Evolutionary conservation across 2,113 vertebrate genomes (phyloP).

Genomic region (Microcebus ravelobensis): DNA sequence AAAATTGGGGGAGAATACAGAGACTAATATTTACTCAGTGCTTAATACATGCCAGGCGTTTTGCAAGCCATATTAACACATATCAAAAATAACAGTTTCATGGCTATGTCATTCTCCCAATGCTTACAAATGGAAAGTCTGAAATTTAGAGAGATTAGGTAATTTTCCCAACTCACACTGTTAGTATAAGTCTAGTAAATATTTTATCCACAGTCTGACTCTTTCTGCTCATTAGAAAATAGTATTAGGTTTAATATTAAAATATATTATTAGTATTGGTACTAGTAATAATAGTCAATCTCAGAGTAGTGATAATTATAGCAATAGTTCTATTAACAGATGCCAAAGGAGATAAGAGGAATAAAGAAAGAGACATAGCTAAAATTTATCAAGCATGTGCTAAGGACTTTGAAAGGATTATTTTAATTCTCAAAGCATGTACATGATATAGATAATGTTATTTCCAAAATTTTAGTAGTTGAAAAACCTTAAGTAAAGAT

Average conservation of each 20-base stretch:
- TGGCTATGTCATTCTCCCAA: not conserved
- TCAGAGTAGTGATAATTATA: not conserved
- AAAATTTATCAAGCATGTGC: not conserved
- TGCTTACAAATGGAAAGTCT: not conserved
- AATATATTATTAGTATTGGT: not conserved
- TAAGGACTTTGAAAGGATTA: not conserved
- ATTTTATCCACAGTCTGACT: not conserved
- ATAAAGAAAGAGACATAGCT: not conserved
- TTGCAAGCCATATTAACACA: not conserved
- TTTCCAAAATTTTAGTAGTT: not conserved
- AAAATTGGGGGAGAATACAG: not conserved
- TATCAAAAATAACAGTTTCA: not conserved
- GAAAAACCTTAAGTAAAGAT: not conserved
- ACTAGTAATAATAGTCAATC: not conserved
- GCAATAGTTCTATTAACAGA: not conserved
- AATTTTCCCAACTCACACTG: not conserved
- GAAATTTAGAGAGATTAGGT: not conserved
- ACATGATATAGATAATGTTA: not conserved
- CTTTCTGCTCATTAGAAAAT: not conserved
- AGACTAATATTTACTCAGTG: not conserved
- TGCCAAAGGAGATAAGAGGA: not conserved
- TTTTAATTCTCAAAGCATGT: not conserved
- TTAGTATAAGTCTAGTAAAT: not conserved
- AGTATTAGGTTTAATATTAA: not conserved
- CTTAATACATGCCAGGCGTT: not conserved